Percentiles rank a stretch among this genome's conserved stretches.
phyloP scores from a whole-genome alignment of 2,113 vertebrate species.

The Phylloscopus trochilus region DNA sequence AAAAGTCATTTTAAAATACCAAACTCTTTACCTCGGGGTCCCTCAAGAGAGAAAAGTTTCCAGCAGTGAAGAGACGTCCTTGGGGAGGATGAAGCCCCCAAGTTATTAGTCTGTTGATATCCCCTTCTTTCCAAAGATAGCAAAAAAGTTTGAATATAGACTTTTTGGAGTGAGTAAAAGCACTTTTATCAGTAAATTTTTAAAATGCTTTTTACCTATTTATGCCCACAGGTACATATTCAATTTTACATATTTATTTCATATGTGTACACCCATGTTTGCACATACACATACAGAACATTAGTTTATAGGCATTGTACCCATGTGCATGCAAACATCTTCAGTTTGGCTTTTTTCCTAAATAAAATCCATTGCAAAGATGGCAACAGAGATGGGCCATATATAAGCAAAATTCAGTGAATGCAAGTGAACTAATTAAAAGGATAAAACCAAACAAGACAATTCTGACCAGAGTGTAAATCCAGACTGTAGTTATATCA shows the following conservation, averaged over 20 bases:
- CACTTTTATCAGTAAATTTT: not conserved
- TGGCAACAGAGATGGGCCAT: not conserved
- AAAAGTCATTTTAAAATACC: not conserved
- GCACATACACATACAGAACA: fast-evolving
- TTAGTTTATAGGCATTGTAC: not conserved
- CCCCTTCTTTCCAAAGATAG: not conserved
- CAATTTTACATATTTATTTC: not conserved
- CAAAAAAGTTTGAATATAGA: not conserved
- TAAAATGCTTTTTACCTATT: not conserved
- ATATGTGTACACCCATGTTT: not conserved
- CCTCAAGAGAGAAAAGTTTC: not conserved
- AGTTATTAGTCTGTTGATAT: not conserved
- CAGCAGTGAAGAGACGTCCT: not conserved
- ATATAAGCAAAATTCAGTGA: not conserved
- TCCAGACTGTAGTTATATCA: not conserved
- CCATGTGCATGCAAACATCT: not conserved
- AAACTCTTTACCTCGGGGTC: not conserved
- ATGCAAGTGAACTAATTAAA: not conserved
- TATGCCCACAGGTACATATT: not conserved
- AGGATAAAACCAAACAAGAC: not conserved
- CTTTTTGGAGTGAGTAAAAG: not conserved
- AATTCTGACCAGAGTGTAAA: not conserved
- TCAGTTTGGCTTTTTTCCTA: not conserved
- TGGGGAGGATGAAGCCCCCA: not conserved
- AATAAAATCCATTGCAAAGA: not conserved